phyloP scores from a whole-genome alignment of 2,113 vertebrate genomes.

The Bos indicus region DNA sequence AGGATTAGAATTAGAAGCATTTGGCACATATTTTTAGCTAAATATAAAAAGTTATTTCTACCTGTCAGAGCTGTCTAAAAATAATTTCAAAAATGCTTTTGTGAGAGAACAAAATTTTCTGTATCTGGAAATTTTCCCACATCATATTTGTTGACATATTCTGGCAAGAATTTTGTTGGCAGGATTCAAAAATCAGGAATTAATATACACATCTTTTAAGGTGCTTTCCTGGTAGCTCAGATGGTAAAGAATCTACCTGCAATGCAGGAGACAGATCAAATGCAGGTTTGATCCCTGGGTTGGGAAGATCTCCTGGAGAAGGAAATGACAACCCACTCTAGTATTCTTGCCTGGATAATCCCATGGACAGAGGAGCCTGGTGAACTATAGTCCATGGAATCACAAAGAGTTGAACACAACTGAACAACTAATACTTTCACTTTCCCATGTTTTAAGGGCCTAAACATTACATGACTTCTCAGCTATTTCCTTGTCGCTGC shows the following conservation, averaged over 20 bases:
- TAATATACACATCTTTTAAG: neutral
- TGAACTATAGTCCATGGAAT: neutral
- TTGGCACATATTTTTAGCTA: conserved; percentile 31
- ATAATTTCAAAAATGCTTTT: conserved; percentile 54
- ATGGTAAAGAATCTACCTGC: neutral
- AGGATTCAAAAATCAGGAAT: neutral
- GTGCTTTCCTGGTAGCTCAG: neutral
- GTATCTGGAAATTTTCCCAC: neutral
- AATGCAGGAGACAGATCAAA: neutral
- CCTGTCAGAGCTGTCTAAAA: conserved; percentile 53
- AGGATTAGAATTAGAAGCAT: conserved; percentile 44
- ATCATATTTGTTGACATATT: neutral
- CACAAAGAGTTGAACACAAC: neutral
- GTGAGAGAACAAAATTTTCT: conserved; percentile 9
- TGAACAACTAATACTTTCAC: neutral
- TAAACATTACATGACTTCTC: neutral
- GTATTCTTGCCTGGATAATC: neutral
- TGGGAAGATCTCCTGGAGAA: neutral
- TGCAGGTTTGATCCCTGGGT: neutral
- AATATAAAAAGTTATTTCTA: conserved; percentile 37
- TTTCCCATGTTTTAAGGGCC: neutral
- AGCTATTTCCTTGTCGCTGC: neutral
- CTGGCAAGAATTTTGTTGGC: neutral
- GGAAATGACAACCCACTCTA: neutral
- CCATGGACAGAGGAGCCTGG: neutral